Percentiles rank a stretch among this genome's conserved stretches.
Evolutionary conservation across 2,113 vertebrate genomes (phyloP).

Genomic region (Ursus arctos): DNA sequence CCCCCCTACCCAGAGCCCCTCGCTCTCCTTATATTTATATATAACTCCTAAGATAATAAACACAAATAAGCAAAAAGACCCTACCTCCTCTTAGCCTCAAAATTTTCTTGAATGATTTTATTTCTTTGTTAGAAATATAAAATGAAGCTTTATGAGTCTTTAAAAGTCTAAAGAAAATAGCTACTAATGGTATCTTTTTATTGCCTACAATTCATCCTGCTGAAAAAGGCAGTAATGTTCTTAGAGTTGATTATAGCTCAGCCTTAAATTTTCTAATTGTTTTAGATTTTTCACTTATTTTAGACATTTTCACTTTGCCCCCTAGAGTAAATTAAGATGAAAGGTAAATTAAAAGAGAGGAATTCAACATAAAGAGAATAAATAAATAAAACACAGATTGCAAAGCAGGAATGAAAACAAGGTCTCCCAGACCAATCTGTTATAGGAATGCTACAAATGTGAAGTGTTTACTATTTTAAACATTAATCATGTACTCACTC

Average conservation of each 20-base stretch:
- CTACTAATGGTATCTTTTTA: conserved; percentile 67
- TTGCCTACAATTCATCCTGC: conserved; percentile 44
- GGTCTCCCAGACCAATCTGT: conserved; percentile 71
- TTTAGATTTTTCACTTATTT: conserved; percentile 78
- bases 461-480: conserved; percentile 87
- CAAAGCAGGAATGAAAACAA: conserved; percentile 86
- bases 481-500: conserved; percentile 87
- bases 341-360: conserved; percentile 82
- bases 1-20: not conserved
- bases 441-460: conserved; percentile 85
- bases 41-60: not conserved
- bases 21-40: not conserved
- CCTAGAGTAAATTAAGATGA: conserved; percentile 79
- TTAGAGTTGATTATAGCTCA: conserved; percentile 68
- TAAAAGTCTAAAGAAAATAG: conserved; percentile 64
- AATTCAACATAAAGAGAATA: conserved; percentile 84
- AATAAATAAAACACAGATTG: conserved; percentile 87
- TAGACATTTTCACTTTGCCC: conserved; percentile 80
- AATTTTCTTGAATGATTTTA: not conserved
- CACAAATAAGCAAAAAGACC: not conserved
- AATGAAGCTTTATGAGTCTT: conserved; percentile 38
- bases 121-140: conserved; percentile 62
- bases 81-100: not conserved
- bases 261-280: conserved; percentile 77
- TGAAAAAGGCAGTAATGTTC: conserved; percentile 57